A percentile compares a stretch with the other conserved stretches of the same genome.
Conservation (phyloP, 2,888 invertebrate species). For the Aporophyla lueneburgensis region DNA sequence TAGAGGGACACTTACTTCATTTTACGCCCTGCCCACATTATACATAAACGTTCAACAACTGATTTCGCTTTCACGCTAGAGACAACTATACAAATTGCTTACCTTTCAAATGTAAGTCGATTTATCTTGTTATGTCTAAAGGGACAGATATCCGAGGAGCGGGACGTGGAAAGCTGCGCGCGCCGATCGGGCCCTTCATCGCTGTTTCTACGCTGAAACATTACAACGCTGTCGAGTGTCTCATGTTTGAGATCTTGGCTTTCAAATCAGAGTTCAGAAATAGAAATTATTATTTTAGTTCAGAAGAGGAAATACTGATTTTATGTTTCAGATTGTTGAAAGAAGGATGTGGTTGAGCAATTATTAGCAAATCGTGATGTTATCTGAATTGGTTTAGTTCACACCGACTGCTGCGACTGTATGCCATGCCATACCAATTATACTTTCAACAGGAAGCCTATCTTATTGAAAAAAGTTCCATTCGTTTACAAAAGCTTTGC, state of each 20-base stretch:
- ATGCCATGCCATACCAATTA: not conserved
- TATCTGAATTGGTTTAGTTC: slow-evolving; percentile 28
- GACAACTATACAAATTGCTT: slow-evolving; percentile 82
- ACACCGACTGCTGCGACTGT: not conserved
- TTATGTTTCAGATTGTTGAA: slow-evolving; percentile 39
- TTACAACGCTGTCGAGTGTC: slow-evolving; percentile 61
- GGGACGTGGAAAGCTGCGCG: slow-evolving; percentile 73
- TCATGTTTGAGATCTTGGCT: slow-evolving; percentile 55
- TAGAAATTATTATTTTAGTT: slow-evolving; percentile 54
- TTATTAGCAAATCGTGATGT: slow-evolving; percentile 37
- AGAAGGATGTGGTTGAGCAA: slow-evolving; percentile 40
- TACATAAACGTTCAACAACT: slow-evolving; percentile 66
- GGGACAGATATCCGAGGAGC: slow-evolving; percentile 76
- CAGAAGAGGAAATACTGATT: slow-evolving; percentile 46
- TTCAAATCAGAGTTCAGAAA: slow-evolving; percentile 57
- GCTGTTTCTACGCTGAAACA: slow-evolving; percentile 63
- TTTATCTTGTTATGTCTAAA: slow-evolving; percentile 80
- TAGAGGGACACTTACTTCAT: slow-evolving; percentile 51
- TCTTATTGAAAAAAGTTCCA: not conserved
- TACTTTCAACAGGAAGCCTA: not conserved
- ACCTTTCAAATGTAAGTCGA: slow-evolving; percentile 82
- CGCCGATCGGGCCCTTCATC: slow-evolving; percentile 71
- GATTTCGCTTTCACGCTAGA: slow-evolving; percentile 75
- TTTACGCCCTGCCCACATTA: slow-evolving; percentile 63
- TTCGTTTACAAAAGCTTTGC: not conserved